Evolutionary conservation across 53 echinoderm and acorn worm genomes (phyloP).

Genomic region (Apostichopus leukothele): DNA sequence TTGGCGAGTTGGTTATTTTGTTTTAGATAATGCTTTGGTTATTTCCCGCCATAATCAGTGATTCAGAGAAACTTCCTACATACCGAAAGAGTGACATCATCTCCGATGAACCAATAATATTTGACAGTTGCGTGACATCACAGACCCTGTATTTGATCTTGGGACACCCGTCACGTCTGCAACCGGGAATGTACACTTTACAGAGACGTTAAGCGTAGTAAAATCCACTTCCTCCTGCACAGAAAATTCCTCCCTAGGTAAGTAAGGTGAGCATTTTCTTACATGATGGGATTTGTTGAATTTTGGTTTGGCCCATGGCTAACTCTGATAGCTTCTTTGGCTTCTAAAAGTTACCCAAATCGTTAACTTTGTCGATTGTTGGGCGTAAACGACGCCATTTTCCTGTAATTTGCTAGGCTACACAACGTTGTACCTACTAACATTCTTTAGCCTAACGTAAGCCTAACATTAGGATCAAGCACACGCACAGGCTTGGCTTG

Average conservation of each 20-base stretch:
- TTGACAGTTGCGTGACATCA: conserved; percentile 18
- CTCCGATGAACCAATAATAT: conserved; percentile 25
- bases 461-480: background rate
- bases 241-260: conserved; percentile 37
- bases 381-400: conserved; percentile 38
- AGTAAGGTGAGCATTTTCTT: background rate
- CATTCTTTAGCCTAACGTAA: conserved; percentile 20
- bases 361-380: background rate
- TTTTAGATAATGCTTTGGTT: background rate
- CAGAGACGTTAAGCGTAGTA: background rate
- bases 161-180: conserved; percentile 47
- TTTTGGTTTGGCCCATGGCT: background rate
- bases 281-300: background rate
- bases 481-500: background rate
- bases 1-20: background rate
- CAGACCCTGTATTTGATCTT: conserved; percentile 40
- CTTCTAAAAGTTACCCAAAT: background rate
- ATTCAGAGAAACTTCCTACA: conserved; percentile 48
- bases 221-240: conserved; percentile 40
- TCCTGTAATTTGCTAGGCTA: background rate
- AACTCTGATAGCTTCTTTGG: background rate
- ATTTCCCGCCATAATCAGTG: conserved; percentile 47
- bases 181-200: conserved; percentile 42
- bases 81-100: conserved; percentile 48
- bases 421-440: background rate